Evolutionary conservation across 2,888 invertebrate genomes (phyloP), one percentile per base, ranked within the genome.

Genomic region (Sminthurides aquaticus): DNA sequence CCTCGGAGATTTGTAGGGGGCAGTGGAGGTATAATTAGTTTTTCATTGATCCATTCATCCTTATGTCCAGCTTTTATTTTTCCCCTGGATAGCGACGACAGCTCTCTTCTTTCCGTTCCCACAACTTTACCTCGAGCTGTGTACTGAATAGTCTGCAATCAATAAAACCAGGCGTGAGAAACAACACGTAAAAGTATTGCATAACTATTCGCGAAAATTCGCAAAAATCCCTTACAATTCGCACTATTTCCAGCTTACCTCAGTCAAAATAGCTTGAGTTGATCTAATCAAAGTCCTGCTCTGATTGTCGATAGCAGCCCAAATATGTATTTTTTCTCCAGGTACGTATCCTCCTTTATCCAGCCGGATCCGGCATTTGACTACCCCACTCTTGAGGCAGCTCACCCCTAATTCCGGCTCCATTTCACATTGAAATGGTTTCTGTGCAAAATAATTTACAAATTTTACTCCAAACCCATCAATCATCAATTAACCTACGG

Each of bases 291-390:
- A 89, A 66, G 90, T 88, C 77, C 87, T 86, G 76, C 92, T 91
- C 76, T 87, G 84, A 82, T 96, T 97, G 77, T 85, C 84, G 60
- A 96, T 85, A 68, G 86, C 86, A 22, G 94, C 95, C 67, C 87
- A 87, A 74, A 96, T 86, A 75, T 87, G 85, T 78, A 96, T 89
- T 77, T 89, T 91, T 80, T 96, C 94, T 2, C 95, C 96, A 18
- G 95, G 93, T 67, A 96, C 93, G 80, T 92, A 97, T 25, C 95
- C 96, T 65, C 92, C 91, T 77, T 93, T 86, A 80, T 93, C 92
- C 70, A 96, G 81, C 69, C 89, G 84, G 69, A 95, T 91, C 76
- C 88, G 84, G 77, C 93, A 94, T 60, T 88, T 83, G 57, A 96
- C 90, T 8, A 88, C 85, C 58, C 96, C 96, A 55, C 91, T 88